Conservation (phyloP, 2,113 vertebrate genomes). For the Bubo bubo region DNA sequence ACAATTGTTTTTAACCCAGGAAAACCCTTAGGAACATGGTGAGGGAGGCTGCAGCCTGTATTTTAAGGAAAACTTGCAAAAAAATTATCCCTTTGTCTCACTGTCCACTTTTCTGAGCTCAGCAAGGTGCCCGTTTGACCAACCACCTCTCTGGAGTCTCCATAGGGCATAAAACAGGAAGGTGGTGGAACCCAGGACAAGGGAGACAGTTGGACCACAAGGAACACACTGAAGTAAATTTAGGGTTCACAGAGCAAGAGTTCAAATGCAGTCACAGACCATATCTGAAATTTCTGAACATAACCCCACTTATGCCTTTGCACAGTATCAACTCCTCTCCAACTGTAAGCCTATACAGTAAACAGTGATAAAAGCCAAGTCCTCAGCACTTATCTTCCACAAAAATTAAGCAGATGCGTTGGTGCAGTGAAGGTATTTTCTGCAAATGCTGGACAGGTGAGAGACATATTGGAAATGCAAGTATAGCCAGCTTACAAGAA, state of each 20-base stretch:
- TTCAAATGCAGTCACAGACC: background rate
- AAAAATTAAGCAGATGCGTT: background rate
- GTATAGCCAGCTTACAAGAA: background rate
- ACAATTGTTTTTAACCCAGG: background rate
- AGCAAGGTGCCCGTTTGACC: background rate
- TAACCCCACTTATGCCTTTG: background rate
- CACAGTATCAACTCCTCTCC: background rate
- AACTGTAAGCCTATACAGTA: background rate
- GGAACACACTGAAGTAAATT: background rate
- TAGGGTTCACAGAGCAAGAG: background rate
- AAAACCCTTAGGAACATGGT: background rate
- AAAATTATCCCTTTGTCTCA: background rate
- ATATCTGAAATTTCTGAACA: background rate
- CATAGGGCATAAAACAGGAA: background rate
- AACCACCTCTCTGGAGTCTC: background rate
- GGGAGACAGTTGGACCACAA: fast-evolving
- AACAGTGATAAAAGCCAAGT: background rate
- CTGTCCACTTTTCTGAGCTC: background rate
- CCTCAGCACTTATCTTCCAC: background rate
- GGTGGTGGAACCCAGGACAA: background rate
- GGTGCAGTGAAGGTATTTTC: background rate
- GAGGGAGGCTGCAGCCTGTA: background rate
- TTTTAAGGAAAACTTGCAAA: background rate
- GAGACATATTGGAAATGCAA: background rate
- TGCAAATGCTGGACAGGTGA: background rate